Conservation (phyloP, 1,140 invertebrate species). For the Polypedilum vanderplanki region DNA sequence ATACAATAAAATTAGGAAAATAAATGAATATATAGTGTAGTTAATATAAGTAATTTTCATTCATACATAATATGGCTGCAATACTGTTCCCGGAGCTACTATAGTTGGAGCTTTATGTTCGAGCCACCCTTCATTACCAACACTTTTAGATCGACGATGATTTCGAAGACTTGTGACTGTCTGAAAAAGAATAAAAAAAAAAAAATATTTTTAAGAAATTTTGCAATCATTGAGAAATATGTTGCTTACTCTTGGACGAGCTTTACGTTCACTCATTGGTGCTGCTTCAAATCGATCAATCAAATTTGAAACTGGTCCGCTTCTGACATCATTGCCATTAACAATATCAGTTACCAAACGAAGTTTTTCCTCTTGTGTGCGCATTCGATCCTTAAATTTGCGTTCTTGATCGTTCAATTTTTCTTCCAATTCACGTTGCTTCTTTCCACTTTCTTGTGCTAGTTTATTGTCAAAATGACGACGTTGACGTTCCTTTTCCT, state of each 20-base stretch:
- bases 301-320: constrained; percentile 30
- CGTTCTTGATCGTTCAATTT: constrained; percentile 61
- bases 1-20: too few species aligned
- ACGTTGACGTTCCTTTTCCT: constrained; percentile 69
- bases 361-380: constrained; percentile 50
- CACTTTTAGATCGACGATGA: constrained; percentile 70
- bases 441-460: constrained; percentile 61
- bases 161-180: constrained; percentile 56
- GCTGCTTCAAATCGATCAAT: not conserved
- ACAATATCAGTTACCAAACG: constrained; percentile 44
- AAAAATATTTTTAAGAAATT: not conserved
- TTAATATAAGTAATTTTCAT: too few species aligned
- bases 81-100: constrained; percentile 71
- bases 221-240: not conserved
- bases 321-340: constrained; percentile 38
- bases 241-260: constrained; percentile 35
- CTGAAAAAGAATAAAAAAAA: constrained; percentile 35
- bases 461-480: constrained; percentile 63
- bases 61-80: constrained; percentile 81
- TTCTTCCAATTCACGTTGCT: constrained; percentile 54
- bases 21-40: too few species aligned
- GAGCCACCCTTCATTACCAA: constrained; percentile 71
- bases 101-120: constrained; percentile 76
- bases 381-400: constrained; percentile 50
- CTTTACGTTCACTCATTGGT: constrained; percentile 34